These are phyloP conservation scores for Cantharis nigra DNA, from an alignment of 2,888 invertebrate genomes.

Conservation along the genomic window DNA sequence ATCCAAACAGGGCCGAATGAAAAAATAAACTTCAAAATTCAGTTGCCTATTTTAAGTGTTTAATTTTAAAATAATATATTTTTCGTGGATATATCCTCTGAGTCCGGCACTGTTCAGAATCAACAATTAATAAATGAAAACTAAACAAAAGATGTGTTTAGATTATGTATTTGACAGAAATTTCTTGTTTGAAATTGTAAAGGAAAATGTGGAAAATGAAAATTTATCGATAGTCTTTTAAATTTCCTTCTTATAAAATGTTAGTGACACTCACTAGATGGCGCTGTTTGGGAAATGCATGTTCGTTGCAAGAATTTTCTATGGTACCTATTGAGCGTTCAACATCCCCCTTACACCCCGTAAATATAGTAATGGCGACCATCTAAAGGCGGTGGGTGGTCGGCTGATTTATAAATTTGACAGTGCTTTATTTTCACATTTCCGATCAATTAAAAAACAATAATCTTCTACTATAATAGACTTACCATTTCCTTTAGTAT, in stretches of 20 bases:
- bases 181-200: neutral
- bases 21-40: no score
- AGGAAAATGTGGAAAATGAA: neutral
- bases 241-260: neutral
- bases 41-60: no score
- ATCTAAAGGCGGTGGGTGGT: slow-evolving; percentile 54
- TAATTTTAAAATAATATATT: no score
- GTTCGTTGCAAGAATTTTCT: neutral
- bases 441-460: slow-evolving; percentile 38
- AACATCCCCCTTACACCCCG: slow-evolving; percentile 30
- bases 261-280: neutral
- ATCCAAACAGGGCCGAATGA: no score
- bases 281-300: neutral
- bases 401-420: slow-evolving; percentile 50
- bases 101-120: neutral
- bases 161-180: neutral
- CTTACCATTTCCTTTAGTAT: slow-evolving; percentile 17
- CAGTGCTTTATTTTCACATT: slow-evolving; percentile 48
- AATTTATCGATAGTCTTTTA: neutral
- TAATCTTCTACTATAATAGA: slow-evolving; percentile 32
- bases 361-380: slow-evolving; percentile 52
- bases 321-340: slow-evolving; percentile 6
- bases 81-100: no score
- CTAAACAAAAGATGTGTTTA: neutral
- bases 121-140: neutral